A percentile compares a stretch with the other conserved stretches of the same genome.
These are phyloP conservation scores for Olivierus martensii DNA, from an alignment of 1,140 invertebrate genomes.

Conservation along the genomic window DNA sequence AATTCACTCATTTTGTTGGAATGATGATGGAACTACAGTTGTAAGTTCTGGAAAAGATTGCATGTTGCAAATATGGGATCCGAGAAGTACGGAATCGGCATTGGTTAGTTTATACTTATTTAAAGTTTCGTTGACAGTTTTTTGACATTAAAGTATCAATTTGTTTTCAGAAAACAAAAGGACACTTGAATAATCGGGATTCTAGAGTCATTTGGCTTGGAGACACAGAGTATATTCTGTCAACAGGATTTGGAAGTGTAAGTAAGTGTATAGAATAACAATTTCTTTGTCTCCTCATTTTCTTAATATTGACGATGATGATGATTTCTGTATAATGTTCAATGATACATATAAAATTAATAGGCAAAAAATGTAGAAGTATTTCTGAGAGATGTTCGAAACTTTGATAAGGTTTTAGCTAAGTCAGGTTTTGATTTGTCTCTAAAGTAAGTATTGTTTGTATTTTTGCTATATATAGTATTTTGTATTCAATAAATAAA, in stretches of 20 bases:
- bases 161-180: conserved; percentile 38
- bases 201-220: conserved; percentile 79
- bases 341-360: conserved; percentile 14
- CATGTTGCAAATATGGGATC: conserved; percentile 63
- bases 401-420: conserved; percentile 59
- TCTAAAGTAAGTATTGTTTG: conserved; percentile 55
- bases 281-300: too few relatives aligned
- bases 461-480: too few relatives aligned
- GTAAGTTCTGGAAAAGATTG: conserved; percentile 62
- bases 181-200: conserved; percentile 79
- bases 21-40: conserved; percentile 53
- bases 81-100: conserved; percentile 41
- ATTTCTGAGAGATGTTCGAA: conserved; percentile 70
- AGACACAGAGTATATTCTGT: conserved; percentile 60
- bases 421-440: conserved; percentile 62
- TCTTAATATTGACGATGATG: too few relatives aligned
- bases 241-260: conserved; percentile 50
- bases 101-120: conserved; percentile 17
- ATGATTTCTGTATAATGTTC: background rate
- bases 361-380: conserved; percentile 64
- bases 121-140: too few relatives aligned
- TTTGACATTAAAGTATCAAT: too few relatives aligned
- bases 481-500: too few relatives aligned
- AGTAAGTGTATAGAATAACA: conserved; percentile 8
- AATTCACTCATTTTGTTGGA: conserved; percentile 72